These are phyloP conservation scores for Xylota sylvarum DNA, from an alignment of 2,888 invertebrate species.

Conservation along the genomic window DNA sequence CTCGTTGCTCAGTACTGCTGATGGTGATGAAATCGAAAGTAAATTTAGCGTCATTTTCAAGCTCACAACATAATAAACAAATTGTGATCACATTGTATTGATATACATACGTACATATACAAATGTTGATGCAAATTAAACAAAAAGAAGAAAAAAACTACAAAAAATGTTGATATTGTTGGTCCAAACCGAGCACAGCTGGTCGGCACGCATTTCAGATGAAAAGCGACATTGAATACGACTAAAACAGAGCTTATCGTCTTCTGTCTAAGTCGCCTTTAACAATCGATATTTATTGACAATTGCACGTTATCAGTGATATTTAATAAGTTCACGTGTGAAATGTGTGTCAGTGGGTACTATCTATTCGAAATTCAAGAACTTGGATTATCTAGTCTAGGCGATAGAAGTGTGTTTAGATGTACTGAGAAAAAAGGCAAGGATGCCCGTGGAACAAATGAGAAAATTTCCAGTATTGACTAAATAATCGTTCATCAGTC, in stretches of 20 bases:
- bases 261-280: background rate
- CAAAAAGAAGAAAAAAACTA: background rate
- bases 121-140: background rate
- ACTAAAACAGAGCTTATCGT: background rate
- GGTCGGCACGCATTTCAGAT: background rate
- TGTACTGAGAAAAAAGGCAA: background rate
- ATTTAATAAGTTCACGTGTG: background rate
- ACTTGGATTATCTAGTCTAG: background rate
- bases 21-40: slow-evolving; percentile 53
- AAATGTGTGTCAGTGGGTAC: background rate
- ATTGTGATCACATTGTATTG: background rate
- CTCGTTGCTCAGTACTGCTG: background rate
- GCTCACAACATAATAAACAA: background rate
- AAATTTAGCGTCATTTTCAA: slow-evolving; percentile 31
- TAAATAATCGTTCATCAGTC: too few relatives aligned
- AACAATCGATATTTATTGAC: background rate
- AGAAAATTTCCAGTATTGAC: too few relatives aligned
- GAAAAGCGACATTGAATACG: background rate
- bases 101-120: too few relatives aligned
- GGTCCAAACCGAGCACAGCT: background rate
- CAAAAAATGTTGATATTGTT: background rate
- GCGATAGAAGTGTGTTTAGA: background rate
- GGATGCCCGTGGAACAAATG: background rate
- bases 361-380: background rate
- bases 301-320: background rate